These are phyloP conservation scores for Progne subis DNA, from an alignment of 2,113 vertebrate species.

Conservation along the genomic window DNA sequence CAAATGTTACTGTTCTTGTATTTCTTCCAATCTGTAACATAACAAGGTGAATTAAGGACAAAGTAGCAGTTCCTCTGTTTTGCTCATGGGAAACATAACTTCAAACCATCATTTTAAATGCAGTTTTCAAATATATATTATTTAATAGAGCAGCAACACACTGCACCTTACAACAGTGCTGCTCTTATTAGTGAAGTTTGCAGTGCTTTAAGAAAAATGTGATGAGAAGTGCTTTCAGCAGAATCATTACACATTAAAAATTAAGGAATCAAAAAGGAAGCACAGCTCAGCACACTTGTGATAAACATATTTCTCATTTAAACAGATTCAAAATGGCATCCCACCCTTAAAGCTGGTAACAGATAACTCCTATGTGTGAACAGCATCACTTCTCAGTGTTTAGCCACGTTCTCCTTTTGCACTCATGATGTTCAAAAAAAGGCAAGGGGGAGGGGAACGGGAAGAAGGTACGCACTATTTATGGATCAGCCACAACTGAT, in stretches of 20 bases:
- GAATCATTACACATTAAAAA: slow-evolving; percentile 52
- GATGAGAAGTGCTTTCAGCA: slow-evolving; percentile 19
- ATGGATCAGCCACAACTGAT: neutral
- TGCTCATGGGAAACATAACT: neutral
- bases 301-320: slow-evolving; percentile 61
- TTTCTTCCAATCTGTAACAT: neutral
- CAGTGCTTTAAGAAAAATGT: slow-evolving; percentile 11
- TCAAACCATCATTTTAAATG: slow-evolving; percentile 36
- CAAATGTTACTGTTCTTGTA: neutral
- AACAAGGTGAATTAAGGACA: slow-evolving; percentile 12
- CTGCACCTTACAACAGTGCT: neutral
- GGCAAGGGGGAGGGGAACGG: fast-evolving
- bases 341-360: neutral
- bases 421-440: neutral
- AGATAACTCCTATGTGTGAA: slow-evolving; percentile 14
- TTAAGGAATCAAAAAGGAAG: slow-evolving; percentile 46
- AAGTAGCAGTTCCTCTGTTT: neutral
- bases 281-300: slow-evolving; percentile 20
- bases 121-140: slow-evolving; percentile 52
- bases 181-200: slow-evolving; percentile 14
- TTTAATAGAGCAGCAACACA: slow-evolving; percentile 23
- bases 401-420: neutral
- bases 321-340: neutral
- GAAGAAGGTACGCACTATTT: neutral
- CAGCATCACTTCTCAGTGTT: neutral